Base-by-base conservation (phyloP, 2,888 invertebrate species). In the Morpho helenor region DNA sequence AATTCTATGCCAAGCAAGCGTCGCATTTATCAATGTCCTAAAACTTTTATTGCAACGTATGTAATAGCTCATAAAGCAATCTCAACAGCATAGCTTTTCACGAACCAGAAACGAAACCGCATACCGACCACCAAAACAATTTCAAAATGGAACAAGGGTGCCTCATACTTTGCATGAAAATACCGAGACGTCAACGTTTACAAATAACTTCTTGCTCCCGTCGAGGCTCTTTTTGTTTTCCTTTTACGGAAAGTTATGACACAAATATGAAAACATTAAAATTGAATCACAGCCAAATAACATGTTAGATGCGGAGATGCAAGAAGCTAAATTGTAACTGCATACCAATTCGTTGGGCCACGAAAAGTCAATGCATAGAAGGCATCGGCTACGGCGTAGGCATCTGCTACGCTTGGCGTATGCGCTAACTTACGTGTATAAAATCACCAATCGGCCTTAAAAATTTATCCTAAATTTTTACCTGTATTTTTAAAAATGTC, bases 221-320 rank as follows among this genome's bases (percentile, higher is more conserved):
- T 74, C 73, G 72, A 75, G 73, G 77, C 82, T 82, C 83, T 87
- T 85, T 84, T 85, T 84, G 79, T 85, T 82, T 83, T 79, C 77
- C 76, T 78, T 77, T 84, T 77, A 77, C 78, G 67, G 71, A 82
- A 86, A 86, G 79, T 85, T 87, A 84, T 84, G 82, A 82, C 84
- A 84, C 79, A 84, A 85, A 82, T 85, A 82, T 83, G 82, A 82
- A 85, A 83, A 84, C 80, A 87, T 85, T 85, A 82, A 84, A 86
- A 87, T 89, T 88, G 83, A 88, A 86, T 80, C 78, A 77, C 73
- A 70, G 85, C 84, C 86, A 88, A 87, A 86, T 85, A 31, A 31
- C 31, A 84, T 85, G 83, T 83, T 84, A 82, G 82, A 76, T 81
- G 82, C 79, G 71, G 69, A 76, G 79, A 82, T 80, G 76, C 73